phyloP scores from a whole-genome alignment of 2,113 vertebrate species.

The Oenanthe oenanthe region DNA sequence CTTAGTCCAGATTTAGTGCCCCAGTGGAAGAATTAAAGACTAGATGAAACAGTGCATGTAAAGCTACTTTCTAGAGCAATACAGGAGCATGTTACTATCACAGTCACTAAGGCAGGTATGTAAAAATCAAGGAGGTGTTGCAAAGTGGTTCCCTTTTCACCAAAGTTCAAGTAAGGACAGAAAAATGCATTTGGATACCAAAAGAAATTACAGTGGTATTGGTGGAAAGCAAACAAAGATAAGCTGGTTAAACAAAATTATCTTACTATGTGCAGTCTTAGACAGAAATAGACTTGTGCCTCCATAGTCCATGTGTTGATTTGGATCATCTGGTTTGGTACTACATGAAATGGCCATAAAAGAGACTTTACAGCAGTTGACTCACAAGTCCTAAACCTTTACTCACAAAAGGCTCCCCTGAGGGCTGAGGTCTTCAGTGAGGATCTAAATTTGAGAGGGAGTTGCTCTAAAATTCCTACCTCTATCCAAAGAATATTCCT shows the following conservation, averaged over 20 bases:
- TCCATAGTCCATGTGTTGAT: not conserved
- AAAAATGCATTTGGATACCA: not conserved
- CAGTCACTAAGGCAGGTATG: not conserved
- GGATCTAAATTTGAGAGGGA: not conserved
- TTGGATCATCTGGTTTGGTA: not conserved
- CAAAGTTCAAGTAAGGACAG: not conserved
- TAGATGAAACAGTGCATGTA: constrained; percentile 54
- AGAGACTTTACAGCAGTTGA: not conserved
- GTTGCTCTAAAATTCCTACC: not conserved
- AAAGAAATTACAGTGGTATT: not conserved
- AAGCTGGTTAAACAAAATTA: not conserved
- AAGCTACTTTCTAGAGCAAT: constrained; percentile 49
- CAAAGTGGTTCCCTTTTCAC: not conserved
- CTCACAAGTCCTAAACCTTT: not conserved
- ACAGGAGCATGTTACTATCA: not conserved
- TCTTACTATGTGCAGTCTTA: not conserved
- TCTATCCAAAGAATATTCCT: not conserved
- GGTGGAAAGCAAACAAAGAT: constrained; percentile 14
- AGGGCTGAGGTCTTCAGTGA: not conserved
- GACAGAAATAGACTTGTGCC: not conserved
- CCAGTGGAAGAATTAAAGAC: constrained; percentile 66
- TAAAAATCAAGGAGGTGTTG: constrained; percentile 16
- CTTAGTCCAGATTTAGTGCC: constrained; percentile 69
- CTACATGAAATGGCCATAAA: not conserved
- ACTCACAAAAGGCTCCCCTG: not conserved